Base-by-base conservation (phyloP, 2,797 vertebrate genomes). In the Urocyon cinereoargenteus region DNA sequence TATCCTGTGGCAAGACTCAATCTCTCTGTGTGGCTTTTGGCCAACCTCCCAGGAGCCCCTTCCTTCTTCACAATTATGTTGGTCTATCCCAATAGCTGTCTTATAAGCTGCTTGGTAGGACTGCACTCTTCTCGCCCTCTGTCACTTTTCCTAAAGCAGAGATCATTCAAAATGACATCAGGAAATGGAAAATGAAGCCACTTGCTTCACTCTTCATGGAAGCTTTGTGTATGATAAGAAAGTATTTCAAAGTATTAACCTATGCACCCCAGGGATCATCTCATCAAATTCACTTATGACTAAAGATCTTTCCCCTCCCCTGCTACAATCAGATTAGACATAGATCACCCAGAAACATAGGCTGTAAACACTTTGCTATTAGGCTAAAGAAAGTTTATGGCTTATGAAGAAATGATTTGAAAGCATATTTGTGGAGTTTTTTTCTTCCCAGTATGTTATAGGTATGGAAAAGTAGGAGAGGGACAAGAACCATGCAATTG, bases 201-300 rank as follows among this genome's bases (percentile, higher is more conserved):
- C 6, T 72, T 64, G 7, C 51, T 81, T 91, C 55, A 59, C 73
- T 91, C 45, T 72, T 94, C 26, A 14, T 57, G 49, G 81, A 19
- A 96, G 28, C 12, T 40, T 49, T 75, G 19, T 89, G 18, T 64
- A 19, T 87, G 72, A 53, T 73, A 61, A 53, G 6, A 78, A 81
- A 49, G 12, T 73, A 84, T 96, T 96, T 84, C 18, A 84, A 16
- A 40, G 10, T 86, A 84, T 78, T 70, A 85, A 73, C 73, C 83
- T 61, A 26, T 68, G 45, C 3, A 81, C 12, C 45, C 6, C 19
- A 55, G 40, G 36, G n/a, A n/a, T 59, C 53, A 57, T 11, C 31
- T 57, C 51, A 53, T 86, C 24, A 83, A 55, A 61, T 92, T 88
- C n/a, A 55, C 40, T 84, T 81, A 12, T 57, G 9, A 93, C 22